These are phyloP conservation scores for Hypsopygia costalis DNA, from an alignment of 2,888 invertebrate genomes.

Conservation along the genomic window DNA sequence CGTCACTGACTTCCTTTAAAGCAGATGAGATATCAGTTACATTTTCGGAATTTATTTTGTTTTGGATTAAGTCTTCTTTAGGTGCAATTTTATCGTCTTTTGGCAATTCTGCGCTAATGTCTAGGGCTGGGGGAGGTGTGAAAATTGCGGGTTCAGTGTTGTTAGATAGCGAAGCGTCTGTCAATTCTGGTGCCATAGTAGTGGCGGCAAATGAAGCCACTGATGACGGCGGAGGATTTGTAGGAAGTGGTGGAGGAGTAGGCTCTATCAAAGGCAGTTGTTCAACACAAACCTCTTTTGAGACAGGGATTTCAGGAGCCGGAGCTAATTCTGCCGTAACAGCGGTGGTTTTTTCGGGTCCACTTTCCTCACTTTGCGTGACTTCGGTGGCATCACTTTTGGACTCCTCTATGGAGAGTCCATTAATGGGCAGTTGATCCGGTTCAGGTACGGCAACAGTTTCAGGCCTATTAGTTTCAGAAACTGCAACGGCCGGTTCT, in stretches of 20 bases:
- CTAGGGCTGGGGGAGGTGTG: constrained; percentile 40
- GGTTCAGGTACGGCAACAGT: constrained; percentile 42
- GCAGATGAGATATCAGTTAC: constrained; percentile 25
- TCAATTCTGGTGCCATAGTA: constrained; percentile 81
- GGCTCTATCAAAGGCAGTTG: constrained; percentile 82
- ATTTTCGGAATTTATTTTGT: constrained; percentile 20
- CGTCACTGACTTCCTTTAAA: constrained; percentile 27
- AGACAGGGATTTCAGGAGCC: constrained; percentile 65
- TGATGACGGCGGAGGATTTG: constrained; percentile 87
- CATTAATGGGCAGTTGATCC: constrained; percentile 64
- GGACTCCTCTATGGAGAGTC: constrained; percentile 60
- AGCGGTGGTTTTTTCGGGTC: constrained; percentile 49
- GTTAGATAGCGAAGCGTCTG: constrained; percentile 67
- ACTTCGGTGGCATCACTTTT: constrained; percentile 42
- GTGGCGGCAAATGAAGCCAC: constrained; percentile 87
- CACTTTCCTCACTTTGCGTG: constrained; percentile 43
- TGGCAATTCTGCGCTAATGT: constrained; percentile 35
- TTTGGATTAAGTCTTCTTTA: constrained; percentile 18
- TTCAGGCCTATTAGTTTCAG: constrained; percentile 40
- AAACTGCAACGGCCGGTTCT: constrained; percentile 28
- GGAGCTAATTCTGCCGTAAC: constrained; percentile 57
- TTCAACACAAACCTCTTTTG: constrained; percentile 79
- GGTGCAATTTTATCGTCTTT: constrained; percentile 28
- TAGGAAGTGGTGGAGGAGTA: constrained; percentile 86
- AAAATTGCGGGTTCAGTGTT: constrained; percentile 53